Evolutionary conservation across 1,140 invertebrate species (phyloP), one percentile per base, ranked within the genome.

Genomic region (Bombus turneri): DNA sequence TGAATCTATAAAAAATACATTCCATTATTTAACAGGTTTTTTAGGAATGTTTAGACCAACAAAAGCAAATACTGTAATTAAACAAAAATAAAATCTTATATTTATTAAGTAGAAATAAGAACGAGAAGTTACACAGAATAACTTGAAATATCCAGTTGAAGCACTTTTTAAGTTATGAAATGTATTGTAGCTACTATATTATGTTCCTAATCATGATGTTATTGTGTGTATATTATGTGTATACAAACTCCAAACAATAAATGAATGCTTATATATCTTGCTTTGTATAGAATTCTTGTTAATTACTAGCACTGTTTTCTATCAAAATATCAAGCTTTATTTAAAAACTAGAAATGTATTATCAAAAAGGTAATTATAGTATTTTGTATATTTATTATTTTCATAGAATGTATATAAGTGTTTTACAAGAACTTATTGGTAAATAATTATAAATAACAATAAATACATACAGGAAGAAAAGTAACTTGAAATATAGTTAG

Each of bases 211-310:
- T 81, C 81, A 90, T 79, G 47, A 90, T 88, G 87, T 88, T 90
- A 88, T 80, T 71, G 82, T 90, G 82, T 91, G 90, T 91, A 91
- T 91, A 91, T 91, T 91, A 88, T 88, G 85, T 91, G 89, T 91
- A 90, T 88, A 91, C 90, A 90, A 87, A 91, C 68, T 88, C 78
- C 82, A 83, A 88, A 90, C 41, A 91, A 91, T 91, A 91, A 91
- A 91, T 84, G 81, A 90, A 88, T 85, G 80, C 89, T 91, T 91
- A 87, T 91, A 88, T 88, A 81, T 43, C 66, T 81, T 64, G 76
- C 53, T 80, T 85, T 72, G 41, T 79, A 85, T 39, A 72, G 53
- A 71, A 18, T 72, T 79, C 47, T 66, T 22, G 28, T 47, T 66
- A 47, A 10, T 66, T 64, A 53, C 6, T 62, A 25, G 13, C 22